Percentiles rank a stretch among this genome's conserved stretches.
phyloP scores from a whole-genome alignment of 2,888 invertebrate genomes.

The Cryptophagus acutangulus region DNA sequence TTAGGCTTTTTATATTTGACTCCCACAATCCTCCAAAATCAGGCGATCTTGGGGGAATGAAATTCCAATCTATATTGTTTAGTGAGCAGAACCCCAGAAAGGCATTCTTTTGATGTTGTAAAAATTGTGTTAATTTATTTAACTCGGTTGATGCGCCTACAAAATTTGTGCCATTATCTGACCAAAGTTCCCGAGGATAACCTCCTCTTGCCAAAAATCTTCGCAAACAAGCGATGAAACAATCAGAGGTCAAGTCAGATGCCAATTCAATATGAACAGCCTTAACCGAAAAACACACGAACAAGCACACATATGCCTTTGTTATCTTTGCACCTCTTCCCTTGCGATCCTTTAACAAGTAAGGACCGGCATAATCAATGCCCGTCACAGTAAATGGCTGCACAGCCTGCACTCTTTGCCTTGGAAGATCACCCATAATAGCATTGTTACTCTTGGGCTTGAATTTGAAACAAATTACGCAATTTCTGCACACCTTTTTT shows the following conservation, averaged over 20 bases:
- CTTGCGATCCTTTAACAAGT: conserved; percentile 10
- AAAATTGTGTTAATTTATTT: neutral
- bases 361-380: conserved; percentile 18
- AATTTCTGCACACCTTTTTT: neutral
- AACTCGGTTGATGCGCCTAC: neutral
- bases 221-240: neutral
- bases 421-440: conserved; percentile 4
- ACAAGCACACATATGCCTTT: conserved; percentile 17
- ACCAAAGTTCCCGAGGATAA: neutral
- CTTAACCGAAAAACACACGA: conserved; percentile 18
- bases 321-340: conserved; percentile 11
- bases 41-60: too few species aligned
- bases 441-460: too few species aligned
- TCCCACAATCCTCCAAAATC: too few species aligned
- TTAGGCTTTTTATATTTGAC: too few species aligned
- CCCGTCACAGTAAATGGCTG: conserved; percentile 7
- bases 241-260: conserved; percentile 7
- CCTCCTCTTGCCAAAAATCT: neutral
- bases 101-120: neutral
- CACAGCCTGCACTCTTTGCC: neutral
- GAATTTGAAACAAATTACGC: conserved; percentile 8
- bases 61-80: too few species aligned
- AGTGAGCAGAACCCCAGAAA: neutral
- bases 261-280: conserved; percentile 20
- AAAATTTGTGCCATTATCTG: neutral